These are phyloP conservation scores for Zaprionus taronus DNA, from an alignment of 1,140 invertebrate species.

Conservation along the genomic window DNA sequence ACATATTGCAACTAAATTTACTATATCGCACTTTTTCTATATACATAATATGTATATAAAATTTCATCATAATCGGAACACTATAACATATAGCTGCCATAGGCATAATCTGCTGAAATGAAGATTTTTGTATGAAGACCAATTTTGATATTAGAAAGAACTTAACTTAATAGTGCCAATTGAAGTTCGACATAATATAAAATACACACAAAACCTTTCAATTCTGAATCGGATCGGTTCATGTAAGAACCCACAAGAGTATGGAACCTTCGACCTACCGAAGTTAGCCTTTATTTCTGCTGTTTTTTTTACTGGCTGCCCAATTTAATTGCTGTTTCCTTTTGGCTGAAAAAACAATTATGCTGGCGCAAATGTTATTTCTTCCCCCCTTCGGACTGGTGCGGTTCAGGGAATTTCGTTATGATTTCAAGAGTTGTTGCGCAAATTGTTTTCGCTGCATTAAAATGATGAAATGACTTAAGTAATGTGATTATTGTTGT, in stretches of 20 bases:
- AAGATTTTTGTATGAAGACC: no score
- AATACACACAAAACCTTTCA: no score
- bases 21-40: no score
- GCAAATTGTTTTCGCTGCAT: constrained; percentile 4
- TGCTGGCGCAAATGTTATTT: constrained; percentile 1
- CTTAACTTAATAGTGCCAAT: no score
- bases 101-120: no score
- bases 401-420: neutral
- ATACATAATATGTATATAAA: no score
- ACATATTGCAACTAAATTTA: no score
- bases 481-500: constrained; percentile 13
- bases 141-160: no score
- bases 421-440: neutral
- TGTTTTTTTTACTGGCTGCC: neutral
- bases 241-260: neutral
- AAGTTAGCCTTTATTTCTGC: neutral
- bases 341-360: constrained; percentile 6
- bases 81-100: no score
- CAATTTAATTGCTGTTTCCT: constrained; percentile 4
- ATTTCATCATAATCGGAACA: no score
- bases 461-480: constrained; percentile 7
- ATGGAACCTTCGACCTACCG: neutral
- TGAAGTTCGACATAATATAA: no score
- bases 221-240: no score
- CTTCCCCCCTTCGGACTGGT: neutral